These are phyloP conservation scores for Microchirus variegatus DNA, from an alignment of 2,797 vertebrate genomes.

Conservation along the genomic window DNA sequence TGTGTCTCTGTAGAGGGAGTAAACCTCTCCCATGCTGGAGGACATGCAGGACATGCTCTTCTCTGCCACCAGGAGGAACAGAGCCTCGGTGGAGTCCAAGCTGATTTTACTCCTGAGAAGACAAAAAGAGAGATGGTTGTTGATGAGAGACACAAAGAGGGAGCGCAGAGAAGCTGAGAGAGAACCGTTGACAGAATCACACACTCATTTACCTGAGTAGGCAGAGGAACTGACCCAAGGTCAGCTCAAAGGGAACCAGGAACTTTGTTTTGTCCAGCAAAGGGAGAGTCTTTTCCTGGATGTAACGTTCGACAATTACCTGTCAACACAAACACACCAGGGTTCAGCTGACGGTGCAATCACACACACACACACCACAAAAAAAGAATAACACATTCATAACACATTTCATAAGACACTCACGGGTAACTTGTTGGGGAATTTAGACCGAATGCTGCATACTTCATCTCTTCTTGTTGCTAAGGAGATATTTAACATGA, in stretches of 20 bases:
- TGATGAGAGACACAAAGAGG: slow-evolving; percentile 1
- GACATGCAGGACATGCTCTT: slow-evolving; percentile 85
- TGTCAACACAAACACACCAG: slow-evolving; percentile 45
- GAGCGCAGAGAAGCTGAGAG: neutral
- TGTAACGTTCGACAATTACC: slow-evolving; percentile 87
- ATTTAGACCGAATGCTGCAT: slow-evolving; percentile 82
- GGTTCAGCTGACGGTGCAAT: neutral
- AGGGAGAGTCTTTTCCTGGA: slow-evolving; percentile 82
- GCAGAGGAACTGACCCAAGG: slow-evolving; percentile 85
- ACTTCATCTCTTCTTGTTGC: slow-evolving; percentile 86
- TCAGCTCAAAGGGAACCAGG: slow-evolving; percentile 85
- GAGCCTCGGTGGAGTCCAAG: slow-evolving; percentile 78
- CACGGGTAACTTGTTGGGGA: slow-evolving; percentile 87
- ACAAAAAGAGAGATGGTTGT: slow-evolving; percentile 10
- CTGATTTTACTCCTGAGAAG: slow-evolving; percentile 81
- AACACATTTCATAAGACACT: slow-evolving; percentile 26
- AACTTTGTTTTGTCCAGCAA: slow-evolving; percentile 86
- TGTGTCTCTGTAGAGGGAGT: slow-evolving; percentile 77
- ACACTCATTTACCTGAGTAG: slow-evolving; percentile 80
- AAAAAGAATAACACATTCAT: neutral
- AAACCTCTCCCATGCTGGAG: slow-evolving; percentile 85
- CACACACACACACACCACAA: neutral
- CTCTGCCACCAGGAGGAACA: slow-evolving; percentile 84
- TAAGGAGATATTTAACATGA: slow-evolving; percentile 39
- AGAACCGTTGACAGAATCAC: neutral